Evolutionary conservation across 2,797 vertebrate species (phyloP).

Genomic region (Typhlichthys eigenmanni): DNA sequence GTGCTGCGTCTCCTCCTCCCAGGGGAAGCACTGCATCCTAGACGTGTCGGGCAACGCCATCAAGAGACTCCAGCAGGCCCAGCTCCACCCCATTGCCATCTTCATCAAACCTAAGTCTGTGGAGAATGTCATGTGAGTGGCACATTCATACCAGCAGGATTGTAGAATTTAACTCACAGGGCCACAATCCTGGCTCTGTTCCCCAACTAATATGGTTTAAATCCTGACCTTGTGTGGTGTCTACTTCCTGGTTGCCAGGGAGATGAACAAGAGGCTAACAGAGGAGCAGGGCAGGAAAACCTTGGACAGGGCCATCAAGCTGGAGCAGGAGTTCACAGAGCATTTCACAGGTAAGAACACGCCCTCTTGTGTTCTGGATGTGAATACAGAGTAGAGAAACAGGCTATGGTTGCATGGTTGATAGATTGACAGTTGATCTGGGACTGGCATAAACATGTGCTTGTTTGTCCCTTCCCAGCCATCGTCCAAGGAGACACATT

Average conservation of each 20-base stretch:
- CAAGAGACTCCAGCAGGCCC: slow-evolving; percentile 94
- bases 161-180: not conserved
- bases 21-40: slow-evolving; percentile 98
- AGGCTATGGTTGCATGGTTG: too few species aligned
- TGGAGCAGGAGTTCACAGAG: slow-evolving; percentile 97
- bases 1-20: not conserved
- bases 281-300: slow-evolving; percentile 96
- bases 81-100: slow-evolving; percentile 91
- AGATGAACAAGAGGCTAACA: slow-evolving; percentile 96
- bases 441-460: not conserved
- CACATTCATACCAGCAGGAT: not conserved
- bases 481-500: slow-evolving; percentile 94
- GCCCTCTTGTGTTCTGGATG: not conserved
- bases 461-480: slow-evolving; percentile 75
- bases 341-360: slow-evolving; percentile 90
- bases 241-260: slow-evolving; percentile 72
- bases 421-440: too few species aligned
- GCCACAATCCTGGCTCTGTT: not conserved
- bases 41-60: slow-evolving; percentile 98
- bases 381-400: too few species aligned
- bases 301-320: slow-evolving; percentile 91
- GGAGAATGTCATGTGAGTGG: slow-evolving; percentile 96
- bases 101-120: slow-evolving; percentile 97
- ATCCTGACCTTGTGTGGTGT: not conserved
- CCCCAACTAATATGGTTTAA: not conserved